Evolutionary conservation across 2,113 vertebrate genomes (phyloP), one percentile per base, ranked within the genome.

Genomic region (Myocastor coypus): DNA sequence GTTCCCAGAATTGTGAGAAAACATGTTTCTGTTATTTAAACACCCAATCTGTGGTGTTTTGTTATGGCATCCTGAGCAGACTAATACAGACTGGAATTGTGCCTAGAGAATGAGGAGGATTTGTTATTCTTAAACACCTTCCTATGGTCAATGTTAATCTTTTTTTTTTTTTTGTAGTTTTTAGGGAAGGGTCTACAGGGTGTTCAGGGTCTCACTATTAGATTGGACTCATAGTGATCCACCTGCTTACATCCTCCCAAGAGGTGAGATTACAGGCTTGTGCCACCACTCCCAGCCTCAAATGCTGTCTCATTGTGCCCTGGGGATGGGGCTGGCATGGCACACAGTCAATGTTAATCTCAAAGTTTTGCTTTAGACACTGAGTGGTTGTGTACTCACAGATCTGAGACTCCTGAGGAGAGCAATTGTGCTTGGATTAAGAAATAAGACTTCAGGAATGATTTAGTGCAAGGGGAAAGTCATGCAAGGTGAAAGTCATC

Each of bases 391-490:
- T 40, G 57, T 24, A 28, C 13, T 13, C 17, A 7, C 24, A 87
- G 83, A 61, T 22, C 22, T 85, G 82, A 83, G 87, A 93, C n/a
- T n/a, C 46, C 14, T 68, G 46, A 46, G 26, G 86, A 83, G 26
- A 19, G 7, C 3, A 83, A 52, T 34, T 92, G 87, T 91, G 69
- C 78, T 71, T 88, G 85, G 28, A 37, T 32, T 90, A 87, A 89
- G 83, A 97, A 89, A 92, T 19, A 81, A 89, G 81, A 64, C 64
- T 85, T 95, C 66, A 95, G 93, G 86, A 92, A 64, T 93, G 92
- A 97, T 94, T 93, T 96, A 93, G 64, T 85, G 16, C 64, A 28
- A 40, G 73, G 46, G 84, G 82, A 80, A 84, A 89, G 92, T 83
- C 88, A 83, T 40, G 3, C 61, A 63, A 78, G 83, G 83, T 75